Evolutionary conservation across 2,797 vertebrate genomes (phyloP), one percentile per base, ranked within the genome.

Genomic region (Trachops cirrhosus): DNA sequence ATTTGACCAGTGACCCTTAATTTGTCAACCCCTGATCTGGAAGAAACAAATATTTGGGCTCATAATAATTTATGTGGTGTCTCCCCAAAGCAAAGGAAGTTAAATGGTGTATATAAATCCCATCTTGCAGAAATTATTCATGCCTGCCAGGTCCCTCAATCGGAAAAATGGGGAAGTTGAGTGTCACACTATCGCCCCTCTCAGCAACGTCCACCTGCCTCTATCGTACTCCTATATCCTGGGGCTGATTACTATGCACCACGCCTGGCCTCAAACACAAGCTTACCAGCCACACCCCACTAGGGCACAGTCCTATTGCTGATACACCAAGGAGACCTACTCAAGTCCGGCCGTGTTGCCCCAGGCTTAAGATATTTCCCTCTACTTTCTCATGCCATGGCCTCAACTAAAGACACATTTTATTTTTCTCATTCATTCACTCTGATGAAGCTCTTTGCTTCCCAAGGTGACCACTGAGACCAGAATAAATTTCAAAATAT

Each of bases 41-140:
- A 86, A 83, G 4, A 46, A 77, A 87, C 57, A 86, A 48, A 62
- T n/a, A 67, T 64, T 22, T 50, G 2, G 0, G 50, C 32, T 82
- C 50, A n/a, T 34, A 59, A 41, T 86, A 84, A 57, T 82, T 70
- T 90, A 50, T 50, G 54, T 32, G 14, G 10, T 84, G 24, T 39
- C 48, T 9, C 48, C 22, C 10, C n/a, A 91, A 91, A 84, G 24
- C 37, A 90, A 96, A 85, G 41, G 9, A 68, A 10, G 48, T 44
- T 75, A 32, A 68, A 83, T 54, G 46, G 19, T 52, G 18, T 77
- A 32, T 68, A 71, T 48, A 92, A 86, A 67, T 78, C 24, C 75
- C 37, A 62, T 87, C 29, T 62, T 96, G 32, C 32, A 96, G 87
- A 6, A 87, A 80, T 39, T 74, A 26, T 94, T 86, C 57, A 74